Base-by-base conservation (phyloP, 2,797 vertebrate genomes). In the Myripristis jacobus region DNA sequence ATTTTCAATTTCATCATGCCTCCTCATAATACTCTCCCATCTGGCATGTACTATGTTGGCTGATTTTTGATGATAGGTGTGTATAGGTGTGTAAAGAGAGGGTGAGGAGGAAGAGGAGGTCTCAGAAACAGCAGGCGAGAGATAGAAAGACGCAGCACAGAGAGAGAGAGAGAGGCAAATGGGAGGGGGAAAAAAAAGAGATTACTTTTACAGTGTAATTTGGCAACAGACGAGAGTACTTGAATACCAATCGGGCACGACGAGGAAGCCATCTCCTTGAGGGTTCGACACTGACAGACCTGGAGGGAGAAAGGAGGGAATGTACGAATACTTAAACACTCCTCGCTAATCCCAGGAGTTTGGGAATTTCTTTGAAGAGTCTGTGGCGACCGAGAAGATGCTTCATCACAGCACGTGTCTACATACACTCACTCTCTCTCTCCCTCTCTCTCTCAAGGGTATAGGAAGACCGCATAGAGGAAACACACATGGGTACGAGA, bases 221-320 rank as follows among this genome's bases (percentile, higher is more conserved):
- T 52, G 15, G 16, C 1, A 0, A 41, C 44, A 19, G 19, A 31
- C 18, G 31, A 21, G 6, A 24, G 31, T 0, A 10, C 43, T 3
- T 48, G 55, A 70, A 77, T 77, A 60, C 43, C 61, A 70, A 70
- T 51, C 3, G 10, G 15, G 24, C 31, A 31, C 27, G 21, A 46
- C 3, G 15, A 70, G 50, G 12, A 60, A 50, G 29, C 6, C 4
- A 0, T 53, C 61, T 43, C 53, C 53, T 48, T 70, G 48, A 56
- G n/a, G 53, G 53, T 36, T 19, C 21, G 29, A 51, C 16, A 55
- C 41, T 2, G 10, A 57, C 62, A 60, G 29, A 52, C 22, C 4
- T 13, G 13, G 12, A 27, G 43, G 64, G 13, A 38, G 52, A 21
- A 46, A 22, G 9, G 13, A 2, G 29, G 54, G 36, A 25, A 41